phyloP scores from a whole-genome alignment of 2,113 vertebrate genomes.

The Phalacrocorax pelagicus region DNA sequence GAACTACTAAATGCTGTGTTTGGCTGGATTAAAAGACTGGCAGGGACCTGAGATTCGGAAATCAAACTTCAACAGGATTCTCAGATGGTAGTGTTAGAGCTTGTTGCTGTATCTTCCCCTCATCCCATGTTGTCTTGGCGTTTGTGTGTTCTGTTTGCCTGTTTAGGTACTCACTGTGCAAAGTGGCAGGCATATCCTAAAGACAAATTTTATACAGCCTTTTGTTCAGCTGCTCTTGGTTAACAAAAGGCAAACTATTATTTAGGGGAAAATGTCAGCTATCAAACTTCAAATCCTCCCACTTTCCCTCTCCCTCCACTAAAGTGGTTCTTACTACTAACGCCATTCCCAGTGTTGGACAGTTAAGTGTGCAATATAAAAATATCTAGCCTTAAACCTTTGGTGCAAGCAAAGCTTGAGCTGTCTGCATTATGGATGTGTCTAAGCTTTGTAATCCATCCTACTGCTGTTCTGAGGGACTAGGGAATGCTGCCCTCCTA shows the following conservation, averaged over 20 bases:
- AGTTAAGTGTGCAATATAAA: not conserved
- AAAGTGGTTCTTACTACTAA: not conserved
- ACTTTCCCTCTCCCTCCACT: not conserved
- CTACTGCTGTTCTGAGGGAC: not conserved
- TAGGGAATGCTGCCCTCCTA: not conserved
- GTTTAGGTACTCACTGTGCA: not conserved
- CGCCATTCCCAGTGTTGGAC: not conserved
- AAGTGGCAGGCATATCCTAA: not conserved
- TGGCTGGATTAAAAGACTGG: not conserved
- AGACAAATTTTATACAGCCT: not conserved
- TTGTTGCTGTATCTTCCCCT: not conserved
- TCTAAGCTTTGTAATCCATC: not conserved
- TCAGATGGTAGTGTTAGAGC: not conserved
- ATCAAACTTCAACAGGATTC: not conserved
- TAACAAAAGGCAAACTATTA: constrained; percentile 1
- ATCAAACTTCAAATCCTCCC: not conserved
- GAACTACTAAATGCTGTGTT: not conserved
- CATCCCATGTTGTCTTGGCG: not conserved
- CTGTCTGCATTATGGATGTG: not conserved
- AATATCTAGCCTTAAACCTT: not conserved
- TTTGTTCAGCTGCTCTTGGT: not conserved
- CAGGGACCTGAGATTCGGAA: not conserved
- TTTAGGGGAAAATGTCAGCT: not conserved
- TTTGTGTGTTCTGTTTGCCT: not conserved
- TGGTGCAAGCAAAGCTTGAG: not conserved